Conservation (phyloP, 2,113 vertebrate species). For the Saccopteryx bilineata region DNA sequence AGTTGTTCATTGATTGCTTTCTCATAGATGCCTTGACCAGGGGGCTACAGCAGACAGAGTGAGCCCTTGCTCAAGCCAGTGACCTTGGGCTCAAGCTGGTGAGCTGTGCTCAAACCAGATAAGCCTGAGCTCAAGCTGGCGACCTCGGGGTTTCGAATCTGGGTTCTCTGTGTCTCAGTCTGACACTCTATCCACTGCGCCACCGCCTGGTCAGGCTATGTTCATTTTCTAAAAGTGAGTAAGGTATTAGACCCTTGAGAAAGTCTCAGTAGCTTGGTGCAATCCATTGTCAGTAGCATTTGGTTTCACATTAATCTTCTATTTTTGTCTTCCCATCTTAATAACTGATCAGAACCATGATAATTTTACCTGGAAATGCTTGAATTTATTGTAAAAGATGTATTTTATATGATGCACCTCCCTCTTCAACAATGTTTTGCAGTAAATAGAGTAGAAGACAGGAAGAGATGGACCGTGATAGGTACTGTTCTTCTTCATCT, state of each 20-base stretch:
- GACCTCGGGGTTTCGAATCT: too few relatives aligned
- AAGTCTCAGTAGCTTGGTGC: not conserved
- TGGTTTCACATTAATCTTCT: not conserved
- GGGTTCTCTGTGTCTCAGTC: too few relatives aligned
- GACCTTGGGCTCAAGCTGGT: too few relatives aligned
- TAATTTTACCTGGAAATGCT: not conserved
- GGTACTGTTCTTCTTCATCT: not conserved
- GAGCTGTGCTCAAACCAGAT: too few relatives aligned
- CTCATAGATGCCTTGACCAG: too few relatives aligned
- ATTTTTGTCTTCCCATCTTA: not conserved
- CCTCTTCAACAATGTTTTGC: not conserved
- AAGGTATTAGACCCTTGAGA: not conserved
- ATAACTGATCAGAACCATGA: not conserved
- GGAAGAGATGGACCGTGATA: not conserved
- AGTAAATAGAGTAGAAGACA: not conserved
- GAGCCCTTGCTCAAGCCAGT: too few relatives aligned
- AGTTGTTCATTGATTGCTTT: too few relatives aligned
- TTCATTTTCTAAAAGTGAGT: constrained; percentile 24
- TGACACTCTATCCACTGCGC: too few relatives aligned
- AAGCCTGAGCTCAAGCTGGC: too few relatives aligned
- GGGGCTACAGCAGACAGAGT: too few relatives aligned
- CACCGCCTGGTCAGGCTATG: too few relatives aligned
- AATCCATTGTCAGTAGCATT: not conserved
- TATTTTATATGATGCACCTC: not conserved
- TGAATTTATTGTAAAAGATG: not conserved